Evolutionary conservation across 1,140 invertebrate species (phyloP).

Genomic region (Plectus sambesii): DNA sequence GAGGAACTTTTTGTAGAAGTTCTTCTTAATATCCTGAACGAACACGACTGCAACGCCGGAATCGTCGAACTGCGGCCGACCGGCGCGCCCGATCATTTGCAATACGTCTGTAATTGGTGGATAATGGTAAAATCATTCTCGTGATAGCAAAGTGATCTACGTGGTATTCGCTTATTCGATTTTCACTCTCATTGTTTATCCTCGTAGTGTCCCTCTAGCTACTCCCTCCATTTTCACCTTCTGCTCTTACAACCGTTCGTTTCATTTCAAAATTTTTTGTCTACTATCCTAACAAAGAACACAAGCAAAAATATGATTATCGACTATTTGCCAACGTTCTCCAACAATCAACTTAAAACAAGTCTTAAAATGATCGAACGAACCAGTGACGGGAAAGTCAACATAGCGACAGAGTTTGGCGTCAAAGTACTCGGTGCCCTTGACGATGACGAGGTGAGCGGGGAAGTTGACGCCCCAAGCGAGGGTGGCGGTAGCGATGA

Average conservation of each 20-base stretch:
- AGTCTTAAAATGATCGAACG: constrained; percentile 46
- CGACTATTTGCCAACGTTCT: constrained; percentile 2
- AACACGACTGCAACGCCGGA: constrained; percentile 88
- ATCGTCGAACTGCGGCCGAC: constrained; percentile 86
- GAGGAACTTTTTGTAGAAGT: constrained; percentile 97
- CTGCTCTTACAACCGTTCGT: no score
- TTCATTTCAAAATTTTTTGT: no score
- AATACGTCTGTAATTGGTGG: constrained; percentile 58
- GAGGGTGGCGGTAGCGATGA: constrained; percentile 89
- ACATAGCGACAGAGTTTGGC: constrained; percentile 90
- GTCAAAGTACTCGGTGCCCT: constrained; percentile 94
- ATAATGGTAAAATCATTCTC: not conserved
- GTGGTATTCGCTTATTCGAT: no score
- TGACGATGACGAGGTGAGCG: constrained; percentile 66
- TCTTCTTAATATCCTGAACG: constrained; percentile 95
- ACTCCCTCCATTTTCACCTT: no score
- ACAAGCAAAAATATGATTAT: not conserved
- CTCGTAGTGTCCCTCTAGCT: no score
- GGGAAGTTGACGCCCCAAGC: constrained; percentile 99
- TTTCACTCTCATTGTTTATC: no score
- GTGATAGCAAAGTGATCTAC: constrained; percentile 12
- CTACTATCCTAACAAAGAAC: not conserved
- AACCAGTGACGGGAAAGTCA: constrained; percentile 97
- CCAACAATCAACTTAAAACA: constrained; percentile 7
- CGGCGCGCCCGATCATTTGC: constrained; percentile 98